Evolutionary conservation across 1,140 invertebrate genomes (phyloP).

Genomic region (Dendroctonus ponderosae): DNA sequence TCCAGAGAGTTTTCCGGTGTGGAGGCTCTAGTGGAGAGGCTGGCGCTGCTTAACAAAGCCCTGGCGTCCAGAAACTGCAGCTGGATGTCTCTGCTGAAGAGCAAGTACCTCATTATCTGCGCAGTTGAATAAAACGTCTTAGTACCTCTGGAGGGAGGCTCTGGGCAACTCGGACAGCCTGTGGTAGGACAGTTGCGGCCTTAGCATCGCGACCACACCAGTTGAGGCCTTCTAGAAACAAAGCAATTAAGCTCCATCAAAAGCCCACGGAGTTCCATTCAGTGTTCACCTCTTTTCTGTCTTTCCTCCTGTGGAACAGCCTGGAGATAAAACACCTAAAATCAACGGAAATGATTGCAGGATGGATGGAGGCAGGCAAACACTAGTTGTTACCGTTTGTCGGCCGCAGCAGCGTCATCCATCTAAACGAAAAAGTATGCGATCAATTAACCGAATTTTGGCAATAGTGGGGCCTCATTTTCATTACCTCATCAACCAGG

Average conservation of each 20-base stretch:
- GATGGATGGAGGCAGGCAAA: background rate
- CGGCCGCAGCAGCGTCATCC: background rate
- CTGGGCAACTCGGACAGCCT: conserved; percentile 50
- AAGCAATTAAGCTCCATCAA: background rate
- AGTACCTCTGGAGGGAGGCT: conserved; percentile 46
- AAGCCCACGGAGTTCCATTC: background rate
- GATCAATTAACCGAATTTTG: background rate
- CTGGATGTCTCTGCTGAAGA: conserved; percentile 51
- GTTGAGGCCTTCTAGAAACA: conserved; percentile 47
- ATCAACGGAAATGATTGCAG: conserved; percentile 29
- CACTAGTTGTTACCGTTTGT: conserved; percentile 16
- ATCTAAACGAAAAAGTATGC: conserved; percentile 16
- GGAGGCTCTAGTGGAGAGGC: conserved; percentile 50
- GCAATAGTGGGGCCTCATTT: background rate
- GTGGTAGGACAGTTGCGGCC: conserved; percentile 52
- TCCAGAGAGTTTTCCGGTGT: conserved; percentile 59
- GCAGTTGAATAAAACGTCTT: background rate
- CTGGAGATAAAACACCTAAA: conserved; percentile 40
- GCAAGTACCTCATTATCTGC: conserved; percentile 3
- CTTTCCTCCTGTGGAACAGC: conserved; percentile 41
- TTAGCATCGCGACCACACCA: conserved; percentile 53
- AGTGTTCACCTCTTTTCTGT: conserved; percentile 39
- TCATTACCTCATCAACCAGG: conserved; percentile 45
- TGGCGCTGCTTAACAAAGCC: conserved; percentile 50
- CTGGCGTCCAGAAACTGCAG: conserved; percentile 55